Evolutionary conservation across 2,113 vertebrate genomes (phyloP).

Genomic region (Megaleporinus macrocephalus): DNA sequence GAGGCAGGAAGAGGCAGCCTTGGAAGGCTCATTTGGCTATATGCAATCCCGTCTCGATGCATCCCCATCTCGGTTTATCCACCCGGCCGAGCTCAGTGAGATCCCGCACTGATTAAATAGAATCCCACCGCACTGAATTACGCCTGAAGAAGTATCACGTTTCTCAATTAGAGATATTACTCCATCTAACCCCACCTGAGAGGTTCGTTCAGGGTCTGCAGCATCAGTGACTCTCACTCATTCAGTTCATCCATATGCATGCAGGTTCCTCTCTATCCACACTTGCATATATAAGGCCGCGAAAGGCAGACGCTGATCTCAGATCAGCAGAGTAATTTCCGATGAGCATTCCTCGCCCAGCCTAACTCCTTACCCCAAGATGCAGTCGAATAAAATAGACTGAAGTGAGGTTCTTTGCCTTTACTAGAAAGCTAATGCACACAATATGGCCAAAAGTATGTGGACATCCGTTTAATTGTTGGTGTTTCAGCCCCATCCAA

Average conservation of each 20-base stretch:
- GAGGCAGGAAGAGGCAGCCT: constrained; percentile 19
- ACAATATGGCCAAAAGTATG: no score
- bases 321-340: no score
- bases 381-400: no score
- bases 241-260: not conserved
- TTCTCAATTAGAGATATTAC: constrained; percentile 27
- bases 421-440: no score
- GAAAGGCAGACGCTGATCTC: no score
- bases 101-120: constrained; percentile 3
- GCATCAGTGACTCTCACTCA: not conserved
- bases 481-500: no score
- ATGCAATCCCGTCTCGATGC: constrained; percentile 37
- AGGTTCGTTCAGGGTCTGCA: not conserved
- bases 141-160: constrained; percentile 5
- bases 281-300: no score
- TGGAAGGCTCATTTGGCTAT: constrained; percentile 34
- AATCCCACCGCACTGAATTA: constrained; percentile 30
- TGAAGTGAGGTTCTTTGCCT: no score
- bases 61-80: constrained; percentile 30
- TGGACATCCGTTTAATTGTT: no score
- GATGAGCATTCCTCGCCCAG: no score
- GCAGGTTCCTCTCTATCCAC: not conserved
- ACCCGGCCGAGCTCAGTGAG: constrained; percentile 1
- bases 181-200: not conserved
- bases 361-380: no score